Base-by-base conservation (phyloP, 2,888 invertebrate genomes). In the Coenonympha arcania region DNA sequence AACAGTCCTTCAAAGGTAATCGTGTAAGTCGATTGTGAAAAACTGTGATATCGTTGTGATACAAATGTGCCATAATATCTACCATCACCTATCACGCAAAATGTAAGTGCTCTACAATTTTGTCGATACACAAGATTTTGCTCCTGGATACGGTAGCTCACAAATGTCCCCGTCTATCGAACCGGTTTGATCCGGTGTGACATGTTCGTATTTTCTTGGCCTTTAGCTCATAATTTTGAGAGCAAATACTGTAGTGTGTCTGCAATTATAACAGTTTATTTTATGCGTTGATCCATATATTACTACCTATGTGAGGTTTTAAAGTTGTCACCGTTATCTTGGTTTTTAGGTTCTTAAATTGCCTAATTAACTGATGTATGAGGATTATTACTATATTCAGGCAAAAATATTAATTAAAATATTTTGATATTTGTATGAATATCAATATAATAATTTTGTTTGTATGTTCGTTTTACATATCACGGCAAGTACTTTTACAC, bases 91-190 rank as follows among this genome's bases (percentile, higher is more conserved):
- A 6, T 53, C 50, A 39, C 31, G 42, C 40, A 28, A 6, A 43
- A 43, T 58, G 52, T 55, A 56, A 61, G 56, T 59, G 60, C 20
- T 51, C 61, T 51, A 62, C 51, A 47, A n/a, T n/a, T 61, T 53
- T 51, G 42, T 52, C 41, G 48, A 54, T 50, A 52, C 50, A 47
- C 15, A 15, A 57, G 54, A 55, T 56, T 56, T 52, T 56, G 56
- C 52, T 55, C 55, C 55, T 52, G 55, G 52, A 53, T 34, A 41
- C 13, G 28, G 36, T 43, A 31, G 41, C 44, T 22, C 45, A 49
- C 36, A 18, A 45, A 36, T 47, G 46, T 48, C 48, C 16, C 48
- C 41, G 47, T 48, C 26, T 20, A 20, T n/a, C 8, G 30, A 49
- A 55, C 55, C 55, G 46, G 55, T 49, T 52, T 34, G 24, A 24